Evolutionary conservation across 1,140 invertebrate genomes (phyloP), one percentile per base, ranked within the genome.

Genomic region (Ditylenchus dipsaci): DNA sequence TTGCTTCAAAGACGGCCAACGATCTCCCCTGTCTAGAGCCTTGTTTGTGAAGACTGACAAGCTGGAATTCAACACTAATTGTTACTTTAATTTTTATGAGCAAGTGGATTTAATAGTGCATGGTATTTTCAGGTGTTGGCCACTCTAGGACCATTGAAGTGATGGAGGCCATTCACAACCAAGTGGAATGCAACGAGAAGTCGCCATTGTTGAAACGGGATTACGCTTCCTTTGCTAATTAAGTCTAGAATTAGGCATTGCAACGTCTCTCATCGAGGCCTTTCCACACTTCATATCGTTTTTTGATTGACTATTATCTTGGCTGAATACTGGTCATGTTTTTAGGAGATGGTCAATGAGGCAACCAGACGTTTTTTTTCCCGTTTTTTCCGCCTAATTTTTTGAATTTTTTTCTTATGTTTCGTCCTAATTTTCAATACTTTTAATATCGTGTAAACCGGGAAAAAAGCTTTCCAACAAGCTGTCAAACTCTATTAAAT

Each of bases 21-120:
- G 80, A 43, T 81, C 79, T 0, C 80, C 80, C 0, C 60, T 82
- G 7, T 82, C 80, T 9, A 38, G 80, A 19, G 79, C 80, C 1
- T 58, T 82, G 8, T 82, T 82, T 58, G 72, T 83, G 5, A 82
- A 82, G 64, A 82, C 80, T 11, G 80, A 82, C 26, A 82, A 82
- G 67, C 58, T 82, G n/a, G 81, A 81, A 63, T 83, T 81, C 33
- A 74, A 83, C 26, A 76, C 67, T 45, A 67, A 65, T 56, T 83
- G 80, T 82, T 72, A 73, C 79, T 42, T 15, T 27, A 21, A 21
- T 33, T 23, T 57, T n/a, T n/a, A n/a, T n/a, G n/a, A n/a, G n/a
- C n/a, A 8, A 15, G 33, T 30, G 8, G 15, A 29, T 23, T 13
- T n/a, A 1, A 53, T 53, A 53, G 49, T 30, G 13, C 8, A 62